phyloP scores from a whole-genome alignment of 2,113 vertebrate genomes.

The Parus major region DNA sequence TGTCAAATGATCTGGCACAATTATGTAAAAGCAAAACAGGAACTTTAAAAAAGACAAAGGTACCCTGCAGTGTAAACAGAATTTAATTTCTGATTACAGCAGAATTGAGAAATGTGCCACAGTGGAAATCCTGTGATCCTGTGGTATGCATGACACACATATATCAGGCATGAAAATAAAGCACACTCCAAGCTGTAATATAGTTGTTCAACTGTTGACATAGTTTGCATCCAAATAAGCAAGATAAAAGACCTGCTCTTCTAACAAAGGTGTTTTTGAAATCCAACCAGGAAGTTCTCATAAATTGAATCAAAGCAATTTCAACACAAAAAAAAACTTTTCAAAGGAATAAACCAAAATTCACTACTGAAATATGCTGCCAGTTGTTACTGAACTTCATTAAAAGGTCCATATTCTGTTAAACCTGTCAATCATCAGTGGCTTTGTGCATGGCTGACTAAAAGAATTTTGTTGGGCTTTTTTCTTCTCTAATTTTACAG shows the following conservation, averaged over 20 bases:
- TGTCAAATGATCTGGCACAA: not conserved
- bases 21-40: not conserved
- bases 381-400: not conserved
- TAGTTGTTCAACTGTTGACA: not conserved
- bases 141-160: not conserved
- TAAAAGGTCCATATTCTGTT: not conserved
- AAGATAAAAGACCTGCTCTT: not conserved
- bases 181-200: not conserved
- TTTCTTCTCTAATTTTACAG: not conserved
- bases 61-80: not conserved
- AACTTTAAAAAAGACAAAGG: not conserved
- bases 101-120: not conserved
- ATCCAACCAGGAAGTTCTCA: not conserved
- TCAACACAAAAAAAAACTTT: not conserved
- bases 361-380: not conserved
- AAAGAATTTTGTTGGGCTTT: not conserved
- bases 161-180: not conserved
- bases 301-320: not conserved
- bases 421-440: not conserved
- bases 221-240: not conserved
- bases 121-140: not conserved
- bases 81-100: not conserved
- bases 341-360: not conserved
- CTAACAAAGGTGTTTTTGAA: not conserved
- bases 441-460: not conserved